Evolutionary conservation across 1,140 invertebrate genomes (phyloP), one percentile per base, ranked within the genome.

Genomic region (Dreissena polymorpha): DNA sequence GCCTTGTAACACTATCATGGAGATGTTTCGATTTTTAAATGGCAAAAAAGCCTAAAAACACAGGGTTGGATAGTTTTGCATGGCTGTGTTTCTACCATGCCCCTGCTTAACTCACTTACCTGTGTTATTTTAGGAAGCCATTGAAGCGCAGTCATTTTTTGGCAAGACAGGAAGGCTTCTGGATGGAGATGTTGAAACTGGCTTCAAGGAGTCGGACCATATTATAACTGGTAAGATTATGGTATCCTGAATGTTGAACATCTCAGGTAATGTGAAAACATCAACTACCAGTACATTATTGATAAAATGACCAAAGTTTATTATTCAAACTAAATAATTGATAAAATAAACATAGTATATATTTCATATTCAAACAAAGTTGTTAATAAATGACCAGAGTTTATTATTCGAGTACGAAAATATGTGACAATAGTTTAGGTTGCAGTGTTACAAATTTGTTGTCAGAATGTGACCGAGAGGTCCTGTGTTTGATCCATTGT

Each of bases 171-270:
- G 60, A 7, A 57, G 80, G 51, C 63, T 63, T n/a, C 71, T 90
- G 14, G 53, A 82, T 10, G 97, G 97, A 0, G 94, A 97, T 92
- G 89, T 95, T 1, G 93, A 95, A 0, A 90, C 94, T 86, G 95
- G 94, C 0, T 95, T 98, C 73, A 86, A 91, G 49, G 91, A 94
- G 68, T 94, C 95, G 10, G 94, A 95, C 39, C 85, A 89, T 60
- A 81, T 90, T n/a, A 57, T 89, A 0, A 80, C 88, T 64, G 90
- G 97, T 18, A 53, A 84, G 67, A 39, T 39, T 65, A 18, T 49
- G 23, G 18, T 27, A 23, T 74, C 23, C n/a, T 14, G n/a, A 29
- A 13, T 74, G n/a, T 3, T 29, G 27, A 16, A 16, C 6, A n/a
- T 12, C 69, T 29, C n/a, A 8, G 39, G 25, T 18, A 18, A 7